A percentile compares a stretch with the other conserved stretches of the same genome.
phyloP scores from a whole-genome alignment of 2,888 invertebrate genomes.

The Caenorhabditis zanzibari region DNA sequence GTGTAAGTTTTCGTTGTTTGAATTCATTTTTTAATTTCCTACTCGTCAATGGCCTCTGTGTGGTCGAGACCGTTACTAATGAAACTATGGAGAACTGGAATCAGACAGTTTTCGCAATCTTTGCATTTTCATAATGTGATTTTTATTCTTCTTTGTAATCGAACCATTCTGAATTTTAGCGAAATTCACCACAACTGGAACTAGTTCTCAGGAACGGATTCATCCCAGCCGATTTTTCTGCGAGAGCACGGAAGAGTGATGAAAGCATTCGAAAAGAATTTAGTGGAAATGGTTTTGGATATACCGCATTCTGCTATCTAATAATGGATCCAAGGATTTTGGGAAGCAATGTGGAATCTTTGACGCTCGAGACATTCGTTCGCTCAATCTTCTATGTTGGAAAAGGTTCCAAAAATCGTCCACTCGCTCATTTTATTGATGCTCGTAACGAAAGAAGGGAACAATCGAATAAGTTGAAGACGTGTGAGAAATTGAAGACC shows the following conservation, averaged over 20 bases:
- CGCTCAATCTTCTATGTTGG: constrained; percentile 95
- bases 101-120: constrained; percentile 1
- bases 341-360: constrained; percentile 46
- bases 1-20: constrained; percentile 43
- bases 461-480: constrained; percentile 63
- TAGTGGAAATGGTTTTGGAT: constrained; percentile 53
- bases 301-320: constrained; percentile 78
- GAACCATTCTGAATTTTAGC: constrained; percentile 44
- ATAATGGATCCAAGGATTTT: constrained; percentile 76
- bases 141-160: not conserved
- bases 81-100: not conserved
- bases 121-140: too few relatives aligned
- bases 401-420: constrained; percentile 91
- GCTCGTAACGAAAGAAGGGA: constrained; percentile 86
- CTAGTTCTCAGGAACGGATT: constrained; percentile 37
- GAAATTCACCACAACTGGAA: constrained; percentile 62
- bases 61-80: too few relatives aligned
- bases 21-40: constrained; percentile 8
- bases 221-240: constrained; percentile 27
- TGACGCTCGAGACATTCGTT: constrained; percentile 89
- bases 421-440: constrained; percentile 93
- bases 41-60: too few relatives aligned
- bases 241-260: constrained; percentile 67
- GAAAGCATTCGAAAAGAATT: constrained; percentile 67
- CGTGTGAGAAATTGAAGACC: constrained; percentile 54